Base-by-base conservation (phyloP, 2,797 vertebrate genomes). In the Pangasius sanitwongsei region DNA sequence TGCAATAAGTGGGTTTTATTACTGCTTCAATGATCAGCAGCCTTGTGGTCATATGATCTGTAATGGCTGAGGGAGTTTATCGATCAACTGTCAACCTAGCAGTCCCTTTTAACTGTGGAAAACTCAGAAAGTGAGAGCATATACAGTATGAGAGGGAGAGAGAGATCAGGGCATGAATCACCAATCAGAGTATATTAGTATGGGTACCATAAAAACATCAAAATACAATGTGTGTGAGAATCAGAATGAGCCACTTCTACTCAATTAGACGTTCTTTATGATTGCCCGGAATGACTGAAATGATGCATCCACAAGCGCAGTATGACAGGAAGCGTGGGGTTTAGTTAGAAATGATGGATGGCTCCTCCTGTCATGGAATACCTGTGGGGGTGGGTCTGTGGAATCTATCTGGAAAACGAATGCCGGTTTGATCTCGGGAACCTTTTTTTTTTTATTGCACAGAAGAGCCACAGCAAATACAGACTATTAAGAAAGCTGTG, bases 261-360 rank as follows among this genome's bases (percentile, higher is more conserved):
- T 74, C 25, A 37, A 89, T 90, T 74, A 83, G 85, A 82, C n/a
- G 12, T 16, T 41, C 53, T 86, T 74, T 89, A 84, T 85, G 87
- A 89, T 87, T 83, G 87, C 77, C 85, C 28, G 61, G 87, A 70
- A 89, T 86, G 87, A 87, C 77, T 89, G 77, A 59, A 90, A 78
- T 89, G 90, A 90, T 87, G 63, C 34, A 41, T 70, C 77, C 65
- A 57, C 89, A 74, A n/a, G 90, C 87, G 12, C 81, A 70, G 65
- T 88, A 78, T 83, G 90, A 87, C 83, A 87, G 85, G 84, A 86
- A 77, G 78, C 69, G 53, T 20, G 59, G 85, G 80, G 81, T 91
- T 88, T 85, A 83, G 87, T 89, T 86, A 80, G 82, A 41, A 63
- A 83, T 92, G 92, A 93, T 89, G 88, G 91, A 92, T 92, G 88